A percentile compares a stretch with the other conserved stretches of the same genome.
Conservation (phyloP, 2,797 vertebrate species). For the Coluber constrictor region DNA sequence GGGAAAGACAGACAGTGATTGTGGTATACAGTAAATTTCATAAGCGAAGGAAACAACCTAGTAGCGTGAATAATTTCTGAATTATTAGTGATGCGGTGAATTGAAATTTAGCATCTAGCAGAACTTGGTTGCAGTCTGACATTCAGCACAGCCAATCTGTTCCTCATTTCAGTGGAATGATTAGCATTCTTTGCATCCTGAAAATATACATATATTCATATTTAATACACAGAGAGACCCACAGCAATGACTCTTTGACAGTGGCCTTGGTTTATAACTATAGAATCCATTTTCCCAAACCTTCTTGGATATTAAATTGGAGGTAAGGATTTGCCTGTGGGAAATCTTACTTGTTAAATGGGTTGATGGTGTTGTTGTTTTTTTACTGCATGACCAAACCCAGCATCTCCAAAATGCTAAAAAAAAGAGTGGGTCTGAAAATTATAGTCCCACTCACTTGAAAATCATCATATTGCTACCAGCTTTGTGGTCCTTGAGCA, state of each 20-base stretch:
- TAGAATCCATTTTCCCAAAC: neutral
- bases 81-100: neutral
- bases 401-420: neutral
- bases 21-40: neutral
- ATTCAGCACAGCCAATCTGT: neutral
- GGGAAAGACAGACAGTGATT: neutral
- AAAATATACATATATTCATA: neutral
- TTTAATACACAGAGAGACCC: neutral
- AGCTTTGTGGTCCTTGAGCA: neutral
- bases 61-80: neutral
- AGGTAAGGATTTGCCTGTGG: neutral
- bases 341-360: neutral
- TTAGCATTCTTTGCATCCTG: slow-evolving; percentile 8
- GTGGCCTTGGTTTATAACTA: neutral
- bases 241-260: neutral
- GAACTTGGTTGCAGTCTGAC: neutral
- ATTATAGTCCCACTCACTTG: neutral
- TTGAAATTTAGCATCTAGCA: neutral
- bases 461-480: neutral
- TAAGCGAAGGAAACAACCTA: neutral
- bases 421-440: neutral
- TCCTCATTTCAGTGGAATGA: neutral
- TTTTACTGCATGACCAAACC: neutral
- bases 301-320: neutral
- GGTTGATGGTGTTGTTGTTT: neutral